Base-by-base conservation (phyloP, 2,797 vertebrate species). In the Rallus crepitans region DNA sequence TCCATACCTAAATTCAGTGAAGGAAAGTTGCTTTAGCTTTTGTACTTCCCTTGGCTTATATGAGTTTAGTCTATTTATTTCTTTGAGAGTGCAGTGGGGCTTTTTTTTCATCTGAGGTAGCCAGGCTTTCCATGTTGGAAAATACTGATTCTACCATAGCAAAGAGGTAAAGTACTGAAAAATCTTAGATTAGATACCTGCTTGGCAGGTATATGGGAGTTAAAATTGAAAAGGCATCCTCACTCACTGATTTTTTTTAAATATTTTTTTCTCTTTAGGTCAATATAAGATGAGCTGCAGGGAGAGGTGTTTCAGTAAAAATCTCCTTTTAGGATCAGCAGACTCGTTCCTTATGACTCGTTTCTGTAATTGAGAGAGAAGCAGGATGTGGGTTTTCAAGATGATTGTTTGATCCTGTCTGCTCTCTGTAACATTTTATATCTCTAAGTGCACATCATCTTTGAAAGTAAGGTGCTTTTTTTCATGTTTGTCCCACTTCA, bases 331-430 rank as follows among this genome's bases (percentile, higher is more conserved):
- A 73, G 87, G 66, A 91, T 89, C 82, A 87, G 77, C 85, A 88
- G 91, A 79, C 37, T 59, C 35, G 27, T 48, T 95, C 85, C 93
- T 86, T 93, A 82, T 96, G 91, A 91, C 87, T 90, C 42, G 60
- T 11, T 20, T 87, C 48, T 75, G 40, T 78, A 81, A 35, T 35
- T 84, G 48, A 2, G 65, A 64, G 53, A 88, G 27, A 61, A 88
- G 60, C 91, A 93, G 94, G 95, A 94, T 95, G 94, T 95, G 93
- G 94, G 73, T 80, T 96, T 91, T 91, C 64, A 69, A 90, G 87
- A 83, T 66, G 70, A 72, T 31, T 79, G 72, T 94, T 86, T 96
- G 93, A 95, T 94, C 76, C 80, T 45, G 35, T 76, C 55, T 65
- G 75, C 53, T 87, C 56, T 91, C 61, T 50, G 30, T 25, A 63